phyloP scores from a whole-genome alignment of 1,140 invertebrate genomes.

The Dendroctonus ponderosae region DNA sequence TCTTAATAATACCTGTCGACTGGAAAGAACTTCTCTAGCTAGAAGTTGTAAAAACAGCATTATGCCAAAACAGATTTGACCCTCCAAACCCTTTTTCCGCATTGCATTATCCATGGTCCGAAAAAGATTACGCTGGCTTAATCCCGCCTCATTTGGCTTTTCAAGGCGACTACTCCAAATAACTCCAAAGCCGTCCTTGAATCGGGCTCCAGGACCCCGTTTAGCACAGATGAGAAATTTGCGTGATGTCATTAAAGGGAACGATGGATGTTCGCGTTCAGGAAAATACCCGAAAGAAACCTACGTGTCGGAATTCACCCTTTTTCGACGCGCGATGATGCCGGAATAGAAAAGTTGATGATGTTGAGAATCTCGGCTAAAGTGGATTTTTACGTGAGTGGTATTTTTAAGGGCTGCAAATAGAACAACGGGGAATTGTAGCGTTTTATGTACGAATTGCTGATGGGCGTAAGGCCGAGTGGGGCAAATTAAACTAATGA shows the following conservation, averaged over 20 bases:
- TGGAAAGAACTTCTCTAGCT: no score
- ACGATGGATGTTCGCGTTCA: slow-evolving; percentile 19
- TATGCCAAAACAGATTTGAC: not conserved
- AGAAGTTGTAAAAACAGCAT: no score
- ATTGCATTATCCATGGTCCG: slow-evolving; percentile 2
- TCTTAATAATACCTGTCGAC: no score
- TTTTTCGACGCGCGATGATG: slow-evolving; percentile 9
- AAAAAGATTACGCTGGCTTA: slow-evolving; percentile 1
- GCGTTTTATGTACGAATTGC: slow-evolving; percentile 8
- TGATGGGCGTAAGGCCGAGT: not conserved
- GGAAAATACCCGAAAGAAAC: slow-evolving; percentile 7
- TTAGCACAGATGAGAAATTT: slow-evolving; percentile 9
- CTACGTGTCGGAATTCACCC: slow-evolving; percentile 16
- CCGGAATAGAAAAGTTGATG: slow-evolving; percentile 22
- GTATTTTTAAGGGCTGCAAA: slow-evolving; percentile 13
- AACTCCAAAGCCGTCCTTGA: slow-evolving; percentile 1
- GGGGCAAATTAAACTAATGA: not conserved
- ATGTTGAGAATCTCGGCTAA: slow-evolving; percentile 15
- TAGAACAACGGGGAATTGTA: slow-evolving; percentile 2
- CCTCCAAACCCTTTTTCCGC: slow-evolving; percentile 8
- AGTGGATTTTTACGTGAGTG: slow-evolving; percentile 20
- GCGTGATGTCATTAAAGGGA: slow-evolving; percentile 19
- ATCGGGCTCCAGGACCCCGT: not conserved
- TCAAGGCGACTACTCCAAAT: no score
- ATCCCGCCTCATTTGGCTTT: slow-evolving; percentile 17